Conservation (phyloP, 2,797 vertebrate species). For the Setipinna tenuifilis region DNA sequence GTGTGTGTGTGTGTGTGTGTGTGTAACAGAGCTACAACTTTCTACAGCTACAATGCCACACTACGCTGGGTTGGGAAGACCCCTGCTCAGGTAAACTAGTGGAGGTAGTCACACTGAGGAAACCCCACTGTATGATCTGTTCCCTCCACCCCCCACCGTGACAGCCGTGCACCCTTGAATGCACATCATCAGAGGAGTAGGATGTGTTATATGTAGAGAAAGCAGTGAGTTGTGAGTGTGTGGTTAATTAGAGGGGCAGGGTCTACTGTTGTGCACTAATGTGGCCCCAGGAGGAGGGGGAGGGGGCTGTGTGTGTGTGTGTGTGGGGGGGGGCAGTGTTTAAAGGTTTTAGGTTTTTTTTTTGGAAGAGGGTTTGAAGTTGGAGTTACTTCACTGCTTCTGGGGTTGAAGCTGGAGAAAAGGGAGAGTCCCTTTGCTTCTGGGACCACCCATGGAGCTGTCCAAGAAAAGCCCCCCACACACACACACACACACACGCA, state of each 20-base stretch:
- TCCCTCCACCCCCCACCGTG: not conserved
- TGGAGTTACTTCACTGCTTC: not conserved
- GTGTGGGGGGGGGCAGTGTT: too few relatives aligned
- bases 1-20: conserved; percentile 4
- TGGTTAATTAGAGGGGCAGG: too few relatives aligned
- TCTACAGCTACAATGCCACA: too few relatives aligned
- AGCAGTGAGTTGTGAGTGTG: not conserved
- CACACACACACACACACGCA: conserved; percentile 15
- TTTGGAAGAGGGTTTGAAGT: not conserved
- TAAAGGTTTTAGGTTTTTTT: not conserved
- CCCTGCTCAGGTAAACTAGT: too few relatives aligned
- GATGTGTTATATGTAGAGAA: not conserved
- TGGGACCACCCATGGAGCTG: not conserved
- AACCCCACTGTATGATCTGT: not conserved
- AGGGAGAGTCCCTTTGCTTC: not conserved
- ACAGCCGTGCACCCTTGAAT: not conserved
- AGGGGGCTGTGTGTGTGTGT: too few relatives aligned
- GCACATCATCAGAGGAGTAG: not conserved
- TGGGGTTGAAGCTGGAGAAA: not conserved
- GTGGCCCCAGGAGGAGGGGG: too few relatives aligned
- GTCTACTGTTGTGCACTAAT: too few relatives aligned
- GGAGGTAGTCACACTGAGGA: too few relatives aligned
- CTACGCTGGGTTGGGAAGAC: too few relatives aligned
- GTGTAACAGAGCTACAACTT: not conserved
- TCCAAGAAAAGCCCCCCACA: conserved; percentile 24